Base-by-base conservation (phyloP, 2,113 vertebrate genomes). In the Phoxinus phoxinus region DNA sequence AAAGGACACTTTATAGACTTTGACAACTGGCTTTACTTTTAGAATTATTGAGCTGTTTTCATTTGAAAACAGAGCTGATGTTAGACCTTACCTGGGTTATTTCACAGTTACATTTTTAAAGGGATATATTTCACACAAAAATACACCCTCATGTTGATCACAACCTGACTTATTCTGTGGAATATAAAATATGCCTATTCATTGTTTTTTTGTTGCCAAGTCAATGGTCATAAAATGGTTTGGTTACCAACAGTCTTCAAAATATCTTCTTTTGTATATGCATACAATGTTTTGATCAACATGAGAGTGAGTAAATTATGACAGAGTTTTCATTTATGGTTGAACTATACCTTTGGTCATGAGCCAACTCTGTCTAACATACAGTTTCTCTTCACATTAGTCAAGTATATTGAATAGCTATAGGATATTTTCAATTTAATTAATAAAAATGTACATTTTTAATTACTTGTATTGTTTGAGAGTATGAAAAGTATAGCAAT, bases 11-110 rank as follows among this genome's bases (percentile, higher is more conserved):
- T 63, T 56, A 63, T 65, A 56, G 79, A 74, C 71, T 81, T 72
- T 78, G 61, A 56, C 58, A 46, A 89, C 85, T 83, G 83, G 85
- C 89, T 93, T 90, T 89, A 72, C 81, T 87, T 91, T 91, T 91
- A 82, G 85, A 48, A 90, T 85, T 61, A 79, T 83, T 86, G 83
- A 89, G 87, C 92, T 91, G 89, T 71, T 91, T 76, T 86, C 83
- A 85, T 81, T 63, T 48, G 48, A 37, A 56, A 51, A 5, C 27
- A 6, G 8, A 80, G 27, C 46, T 35, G 2, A 37, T 53, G 51
- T n/a, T 51, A 53, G 27, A 53, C 41, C 41, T 73, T 46, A 23
- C 23, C 8, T 37, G 3, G 65, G 17, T 15, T 65, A 65, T 32
- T 67, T 67, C 7, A 67, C 63, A 65, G 32, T 59, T 8, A 23